Percentiles rank a stretch among this genome's conserved stretches.
These are phyloP conservation scores for Cephalopachus bancanus DNA, from an alignment of 2,797 vertebrate species.

Conservation along the genomic window DNA sequence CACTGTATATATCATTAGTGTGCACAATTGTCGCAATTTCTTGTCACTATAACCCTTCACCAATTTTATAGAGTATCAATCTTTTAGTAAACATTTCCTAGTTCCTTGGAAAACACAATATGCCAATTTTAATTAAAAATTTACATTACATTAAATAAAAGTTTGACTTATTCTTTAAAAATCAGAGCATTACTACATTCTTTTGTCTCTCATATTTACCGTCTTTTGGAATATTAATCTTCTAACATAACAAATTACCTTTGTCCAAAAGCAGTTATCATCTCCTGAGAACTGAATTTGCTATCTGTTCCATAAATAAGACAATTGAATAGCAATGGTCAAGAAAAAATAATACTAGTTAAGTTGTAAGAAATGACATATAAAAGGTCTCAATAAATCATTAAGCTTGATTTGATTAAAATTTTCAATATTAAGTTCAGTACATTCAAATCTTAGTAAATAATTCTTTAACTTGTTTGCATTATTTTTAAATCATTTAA, in stretches of 20 bases:
- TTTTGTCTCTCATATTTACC: constrained; percentile 51
- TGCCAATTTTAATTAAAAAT: constrained; percentile 53
- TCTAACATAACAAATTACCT: not conserved
- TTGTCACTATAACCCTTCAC: not conserved
- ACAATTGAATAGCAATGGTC: not conserved
- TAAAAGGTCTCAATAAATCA: constrained; percentile 39
- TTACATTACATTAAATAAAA: constrained; percentile 26
- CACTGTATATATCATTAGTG: not conserved
- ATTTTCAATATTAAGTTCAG: constrained; percentile 41
- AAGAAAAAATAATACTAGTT: constrained; percentile 14
- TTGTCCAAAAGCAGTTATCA: constrained; percentile 10
- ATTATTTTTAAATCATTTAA: constrained; percentile 45
- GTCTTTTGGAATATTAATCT: not conserved
- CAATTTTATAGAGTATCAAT: not conserved
- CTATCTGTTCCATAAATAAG: not conserved
- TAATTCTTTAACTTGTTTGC: not conserved
- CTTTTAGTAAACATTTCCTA: constrained; percentile 27
- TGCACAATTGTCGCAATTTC: constrained; percentile 11
- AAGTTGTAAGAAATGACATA: constrained; percentile 26
- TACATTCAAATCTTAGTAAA: constrained; percentile 24
- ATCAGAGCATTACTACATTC: not conserved
- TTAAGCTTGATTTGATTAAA: constrained; percentile 21
- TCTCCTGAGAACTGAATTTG: not conserved
- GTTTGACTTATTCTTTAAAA: constrained; percentile 15
- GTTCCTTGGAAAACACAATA: constrained; percentile 37